These are phyloP conservation scores for Acanthacorydalis orientalis DNA, from an alignment of 2,888 invertebrate genomes.

Conservation along the genomic window DNA sequence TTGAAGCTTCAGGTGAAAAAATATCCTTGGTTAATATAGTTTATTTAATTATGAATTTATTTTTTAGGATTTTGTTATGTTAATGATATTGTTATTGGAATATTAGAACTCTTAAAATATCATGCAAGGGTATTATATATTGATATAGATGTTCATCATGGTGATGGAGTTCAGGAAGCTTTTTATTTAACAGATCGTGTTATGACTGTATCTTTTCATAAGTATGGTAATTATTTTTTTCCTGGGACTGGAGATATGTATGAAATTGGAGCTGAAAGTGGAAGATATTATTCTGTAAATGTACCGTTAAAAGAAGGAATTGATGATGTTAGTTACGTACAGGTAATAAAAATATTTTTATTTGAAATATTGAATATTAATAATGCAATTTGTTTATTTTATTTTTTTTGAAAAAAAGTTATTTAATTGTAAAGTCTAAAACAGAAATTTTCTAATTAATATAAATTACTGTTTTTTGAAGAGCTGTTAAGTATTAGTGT, in stretches of 20 bases:
- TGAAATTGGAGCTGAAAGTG: constrained; percentile 91
- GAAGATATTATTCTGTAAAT: constrained; percentile 93
- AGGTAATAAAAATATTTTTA: constrained; percentile 28
- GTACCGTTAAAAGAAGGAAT: constrained; percentile 97
- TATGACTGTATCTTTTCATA: constrained; percentile 99
- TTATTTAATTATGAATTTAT: background rate
- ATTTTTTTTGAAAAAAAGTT: no score
- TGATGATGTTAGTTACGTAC: constrained; percentile 81
- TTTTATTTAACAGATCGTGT: constrained; percentile 94
- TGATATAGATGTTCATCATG: constrained; percentile 98
- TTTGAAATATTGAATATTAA: background rate
- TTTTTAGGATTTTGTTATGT: constrained; percentile 84
- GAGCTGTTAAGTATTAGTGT: no score
- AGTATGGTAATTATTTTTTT: constrained; percentile 95
- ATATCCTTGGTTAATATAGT: background rate
- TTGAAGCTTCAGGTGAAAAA: constrained; percentile 71
- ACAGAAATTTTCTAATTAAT: no score
- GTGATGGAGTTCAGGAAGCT: constrained; percentile 93
- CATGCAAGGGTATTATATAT: constrained; percentile 92
- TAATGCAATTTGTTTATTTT: background rate
- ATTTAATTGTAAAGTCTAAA: no score
- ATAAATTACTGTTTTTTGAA: no score
- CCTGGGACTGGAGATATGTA: constrained; percentile 99
- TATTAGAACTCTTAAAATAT: constrained; percentile 84
- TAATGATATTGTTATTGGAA: constrained; percentile 96